phyloP scores from a whole-genome alignment of 2,797 vertebrate species.

The Psittacula echo region DNA sequence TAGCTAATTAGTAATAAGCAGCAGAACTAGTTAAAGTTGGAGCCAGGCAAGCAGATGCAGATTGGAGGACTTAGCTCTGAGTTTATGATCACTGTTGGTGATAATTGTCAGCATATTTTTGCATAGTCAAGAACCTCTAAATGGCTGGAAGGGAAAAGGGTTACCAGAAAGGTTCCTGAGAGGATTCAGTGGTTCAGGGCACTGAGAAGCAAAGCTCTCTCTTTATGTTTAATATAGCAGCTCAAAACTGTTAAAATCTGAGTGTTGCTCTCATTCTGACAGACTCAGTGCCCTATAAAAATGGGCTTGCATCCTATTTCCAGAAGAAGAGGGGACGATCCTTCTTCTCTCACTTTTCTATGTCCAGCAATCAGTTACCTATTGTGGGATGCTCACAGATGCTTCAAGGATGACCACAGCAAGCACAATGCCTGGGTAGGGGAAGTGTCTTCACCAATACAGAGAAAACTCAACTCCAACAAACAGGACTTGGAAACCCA shows the following conservation, averaged over 20 bases:
- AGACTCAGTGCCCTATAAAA: background rate
- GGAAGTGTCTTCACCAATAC: background rate
- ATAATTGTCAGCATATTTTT: background rate
- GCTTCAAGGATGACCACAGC: background rate
- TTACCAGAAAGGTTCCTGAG: background rate
- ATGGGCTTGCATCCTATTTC: background rate
- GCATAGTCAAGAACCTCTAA: background rate
- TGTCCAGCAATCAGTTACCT: fast-evolving
- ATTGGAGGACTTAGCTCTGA: background rate
- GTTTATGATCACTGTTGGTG: background rate
- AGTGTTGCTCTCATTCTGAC: background rate
- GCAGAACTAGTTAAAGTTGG: background rate
- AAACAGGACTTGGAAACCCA: background rate
- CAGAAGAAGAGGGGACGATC: background rate
- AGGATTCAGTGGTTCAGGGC: background rate
- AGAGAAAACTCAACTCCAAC: background rate
- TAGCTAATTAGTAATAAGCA: background rate
- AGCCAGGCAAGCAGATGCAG: background rate
- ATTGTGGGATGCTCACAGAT: background rate
- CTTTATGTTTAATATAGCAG: background rate
- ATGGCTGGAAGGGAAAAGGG: background rate
- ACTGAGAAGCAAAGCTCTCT: background rate
- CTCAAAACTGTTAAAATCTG: background rate
- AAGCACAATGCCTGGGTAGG: fast-evolving
- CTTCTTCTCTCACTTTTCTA: background rate